Evolutionary conservation across 2,797 vertebrate genomes (phyloP).

Genomic region (Tinamus major): DNA sequence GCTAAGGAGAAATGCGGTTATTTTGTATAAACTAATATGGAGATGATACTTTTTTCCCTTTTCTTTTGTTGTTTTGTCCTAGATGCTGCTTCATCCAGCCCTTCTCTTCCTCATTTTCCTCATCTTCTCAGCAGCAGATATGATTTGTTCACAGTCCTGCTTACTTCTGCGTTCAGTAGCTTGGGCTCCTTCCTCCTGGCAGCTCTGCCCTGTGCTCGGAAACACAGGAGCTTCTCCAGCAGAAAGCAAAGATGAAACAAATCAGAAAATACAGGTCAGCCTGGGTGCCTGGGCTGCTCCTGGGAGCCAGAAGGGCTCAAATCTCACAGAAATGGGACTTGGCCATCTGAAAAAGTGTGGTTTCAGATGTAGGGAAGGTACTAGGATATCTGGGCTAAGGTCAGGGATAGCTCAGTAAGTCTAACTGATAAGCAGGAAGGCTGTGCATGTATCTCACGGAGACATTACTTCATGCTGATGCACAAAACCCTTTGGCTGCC

Average conservation of each 20-base stretch:
- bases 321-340: background rate
- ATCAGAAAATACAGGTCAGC: background rate
- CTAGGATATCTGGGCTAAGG: background rate
- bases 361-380: background rate
- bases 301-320: background rate
- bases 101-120: conserved; percentile 36
- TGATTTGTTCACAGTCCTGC: no score
- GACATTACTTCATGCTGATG: background rate
- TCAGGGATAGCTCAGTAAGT: background rate
- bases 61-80: conserved; percentile 36
- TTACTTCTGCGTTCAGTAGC: background rate
- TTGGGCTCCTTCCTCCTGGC: background rate
- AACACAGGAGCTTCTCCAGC: background rate
- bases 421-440: background rate
- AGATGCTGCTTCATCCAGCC: conserved; percentile 27
- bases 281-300: background rate
- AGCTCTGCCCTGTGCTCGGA: background rate
- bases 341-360: background rate
- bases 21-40: conserved; percentile 34
- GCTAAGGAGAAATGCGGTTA: conserved; percentile 35
- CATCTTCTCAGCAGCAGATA: conserved; percentile 56
- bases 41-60: no score
- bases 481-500: background rate
- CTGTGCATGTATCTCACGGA: background rate
- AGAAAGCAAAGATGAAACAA: conserved; percentile 12